phyloP scores from a whole-genome alignment of 2,113 vertebrate species.

The Chionodraco myersi region DNA sequence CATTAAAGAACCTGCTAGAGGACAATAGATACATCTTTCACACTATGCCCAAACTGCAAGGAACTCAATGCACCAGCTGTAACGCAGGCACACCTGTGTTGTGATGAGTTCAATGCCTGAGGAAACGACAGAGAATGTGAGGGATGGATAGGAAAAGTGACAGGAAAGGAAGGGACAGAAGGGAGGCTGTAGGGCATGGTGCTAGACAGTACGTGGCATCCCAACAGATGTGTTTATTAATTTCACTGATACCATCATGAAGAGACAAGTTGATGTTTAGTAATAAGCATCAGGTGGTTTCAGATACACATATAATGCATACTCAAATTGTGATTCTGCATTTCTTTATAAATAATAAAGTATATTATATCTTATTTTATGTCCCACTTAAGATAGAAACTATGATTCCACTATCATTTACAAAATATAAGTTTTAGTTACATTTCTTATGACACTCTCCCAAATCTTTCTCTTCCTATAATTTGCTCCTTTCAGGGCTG shows the following conservation, averaged over 20 bases:
- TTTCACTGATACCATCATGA: background rate
- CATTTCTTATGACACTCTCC: too few species aligned
- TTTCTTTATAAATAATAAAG: background rate
- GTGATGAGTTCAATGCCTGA: conserved; percentile 22
- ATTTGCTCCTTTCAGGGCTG: too few species aligned
- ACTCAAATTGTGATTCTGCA: background rate
- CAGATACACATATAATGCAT: background rate
- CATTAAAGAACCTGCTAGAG: background rate
- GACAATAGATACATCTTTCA: background rate
- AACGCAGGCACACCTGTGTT: conserved; percentile 5
- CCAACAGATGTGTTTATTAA: conserved; percentile 20
- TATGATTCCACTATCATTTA: background rate
- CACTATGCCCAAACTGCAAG: conserved; percentile 7
- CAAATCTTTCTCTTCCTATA: too few species aligned
- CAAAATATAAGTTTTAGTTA: too few species aligned
- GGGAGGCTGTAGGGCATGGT: conserved; percentile 23
- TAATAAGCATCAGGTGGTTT: background rate
- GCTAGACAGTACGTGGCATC: conserved; percentile 28
- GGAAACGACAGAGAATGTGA: conserved; percentile 3
- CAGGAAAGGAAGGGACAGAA: conserved; percentile 7
- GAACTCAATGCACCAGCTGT: conserved; percentile 22
- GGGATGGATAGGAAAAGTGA: conserved; percentile 3
- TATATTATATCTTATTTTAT: background rate
- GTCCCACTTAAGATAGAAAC: background rate
- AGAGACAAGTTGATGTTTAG: conserved; percentile 2